phyloP scores from a whole-genome alignment of 2,888 invertebrate genomes.

The Ryuthela nishihirai region DNA sequence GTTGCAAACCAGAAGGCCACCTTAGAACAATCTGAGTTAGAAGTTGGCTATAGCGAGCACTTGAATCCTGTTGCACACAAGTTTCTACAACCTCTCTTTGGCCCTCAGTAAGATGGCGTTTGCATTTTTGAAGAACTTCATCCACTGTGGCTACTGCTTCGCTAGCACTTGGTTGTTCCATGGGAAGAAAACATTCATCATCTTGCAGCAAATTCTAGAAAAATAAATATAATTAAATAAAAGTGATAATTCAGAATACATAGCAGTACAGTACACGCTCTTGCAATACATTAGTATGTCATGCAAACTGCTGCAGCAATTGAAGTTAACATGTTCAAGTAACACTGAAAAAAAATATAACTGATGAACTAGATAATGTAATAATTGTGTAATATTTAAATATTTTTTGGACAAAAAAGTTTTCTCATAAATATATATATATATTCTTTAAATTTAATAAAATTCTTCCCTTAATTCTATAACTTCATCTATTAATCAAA shows the following conservation, averaged over 20 bases:
- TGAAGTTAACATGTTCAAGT: no score
- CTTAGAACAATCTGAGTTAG: conserved; percentile 13
- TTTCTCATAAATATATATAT: no score
- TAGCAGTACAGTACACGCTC: no score
- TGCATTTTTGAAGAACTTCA: conserved; percentile 13
- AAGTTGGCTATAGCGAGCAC: conserved; percentile 15
- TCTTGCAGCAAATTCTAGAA: conserved; percentile 17
- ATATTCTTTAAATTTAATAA: no score
- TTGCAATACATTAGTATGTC: no score
- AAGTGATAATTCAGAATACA: background rate
- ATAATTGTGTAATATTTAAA: no score
- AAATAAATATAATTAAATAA: background rate
- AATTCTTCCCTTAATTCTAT: no score
- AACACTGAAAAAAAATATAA: no score
- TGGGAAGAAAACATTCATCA: conserved; percentile 12
- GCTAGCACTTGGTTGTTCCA: conserved; percentile 12
- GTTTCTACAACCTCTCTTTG: conserved; percentile 10
- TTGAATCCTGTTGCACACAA: conserved; percentile 15
- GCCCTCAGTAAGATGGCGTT: conserved; percentile 15
- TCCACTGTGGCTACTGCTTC: conserved; percentile 15
- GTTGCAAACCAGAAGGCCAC: conserved; percentile 14
- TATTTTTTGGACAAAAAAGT: no score
- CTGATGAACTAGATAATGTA: no score
- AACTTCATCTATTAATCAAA: no score
- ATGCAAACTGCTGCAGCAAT: no score